phyloP scores from a whole-genome alignment of 2,797 vertebrate genomes.

The Microcaecilia unicolor region DNA sequence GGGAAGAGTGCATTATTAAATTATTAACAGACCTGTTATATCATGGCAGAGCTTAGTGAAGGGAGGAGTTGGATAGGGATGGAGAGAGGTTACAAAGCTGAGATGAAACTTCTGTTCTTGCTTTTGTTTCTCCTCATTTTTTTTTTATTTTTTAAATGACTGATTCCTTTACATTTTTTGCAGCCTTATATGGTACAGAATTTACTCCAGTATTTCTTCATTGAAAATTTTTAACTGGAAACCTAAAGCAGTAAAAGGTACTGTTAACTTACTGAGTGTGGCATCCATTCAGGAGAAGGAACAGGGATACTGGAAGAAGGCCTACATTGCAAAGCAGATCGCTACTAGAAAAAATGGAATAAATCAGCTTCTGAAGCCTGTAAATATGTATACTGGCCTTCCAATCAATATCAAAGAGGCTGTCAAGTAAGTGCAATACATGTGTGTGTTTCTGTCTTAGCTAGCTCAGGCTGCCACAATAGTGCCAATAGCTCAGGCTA shows the following conservation, averaged over 20 bases:
- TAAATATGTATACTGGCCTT: conserved; percentile 65
- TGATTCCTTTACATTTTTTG: not conserved
- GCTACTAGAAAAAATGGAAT: conserved; percentile 40
- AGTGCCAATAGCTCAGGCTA: too few species aligned
- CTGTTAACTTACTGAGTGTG: conserved; percentile 14
- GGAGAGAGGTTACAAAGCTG: not conserved
- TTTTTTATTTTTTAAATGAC: not conserved
- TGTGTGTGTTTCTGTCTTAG: too few species aligned
- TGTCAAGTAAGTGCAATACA: conserved; percentile 43
- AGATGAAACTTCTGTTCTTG: not conserved
- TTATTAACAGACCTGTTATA: too few species aligned
- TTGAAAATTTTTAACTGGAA: conserved; percentile 36
- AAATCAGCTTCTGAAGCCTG: conserved; percentile 43
- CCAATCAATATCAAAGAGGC: conserved; percentile 58
- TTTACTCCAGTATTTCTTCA: conserved; percentile 44
- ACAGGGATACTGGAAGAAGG: conserved; percentile 71
- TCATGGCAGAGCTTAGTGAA: not conserved
- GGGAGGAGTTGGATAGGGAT: too few species aligned
- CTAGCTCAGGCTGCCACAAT: too few species aligned
- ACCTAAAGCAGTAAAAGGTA: conserved; percentile 12
- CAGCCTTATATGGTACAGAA: conserved; percentile 69
- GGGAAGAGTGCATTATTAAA: too few species aligned
- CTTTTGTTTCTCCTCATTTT: not conserved
- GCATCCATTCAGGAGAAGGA: conserved; percentile 31
- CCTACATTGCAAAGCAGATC: conserved; percentile 57